These are phyloP conservation scores for Macrosiphum euphorbiae DNA, from an alignment of 2,888 invertebrate species.

Conservation along the genomic window DNA sequence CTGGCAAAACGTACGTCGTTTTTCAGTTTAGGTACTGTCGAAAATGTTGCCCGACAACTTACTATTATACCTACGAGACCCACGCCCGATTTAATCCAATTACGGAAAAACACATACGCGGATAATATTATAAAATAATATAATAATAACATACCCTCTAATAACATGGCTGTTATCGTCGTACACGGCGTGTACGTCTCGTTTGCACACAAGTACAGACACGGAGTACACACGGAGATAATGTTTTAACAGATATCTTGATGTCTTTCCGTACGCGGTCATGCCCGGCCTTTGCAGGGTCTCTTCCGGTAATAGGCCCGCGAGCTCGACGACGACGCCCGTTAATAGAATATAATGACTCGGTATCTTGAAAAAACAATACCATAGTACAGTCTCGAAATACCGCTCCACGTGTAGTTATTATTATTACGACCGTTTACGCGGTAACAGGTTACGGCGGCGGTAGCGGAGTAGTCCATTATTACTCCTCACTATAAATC, in stretches of 20 bases:
- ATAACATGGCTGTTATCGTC: not conserved
- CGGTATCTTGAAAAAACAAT: not conserved
- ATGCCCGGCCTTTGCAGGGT: not conserved
- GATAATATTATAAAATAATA: not conserved
- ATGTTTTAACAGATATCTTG: slow-evolving; percentile 1
- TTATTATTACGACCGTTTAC: not conserved
- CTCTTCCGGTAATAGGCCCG: not conserved
- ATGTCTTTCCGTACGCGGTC: not conserved
- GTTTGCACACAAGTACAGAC: not conserved
- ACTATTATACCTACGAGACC: too few relatives aligned
- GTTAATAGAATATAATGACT: too few relatives aligned
- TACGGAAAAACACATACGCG: not conserved
- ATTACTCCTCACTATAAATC: not conserved
- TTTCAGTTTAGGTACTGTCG: not conserved
- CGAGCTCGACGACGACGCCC: not conserved
- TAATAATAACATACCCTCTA: not conserved
- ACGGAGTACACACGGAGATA: not conserved
- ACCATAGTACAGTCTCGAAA: not conserved
- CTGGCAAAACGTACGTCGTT: not conserved
- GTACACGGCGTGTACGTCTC: not conserved
- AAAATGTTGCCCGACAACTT: not conserved
- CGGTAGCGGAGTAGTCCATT: not conserved
- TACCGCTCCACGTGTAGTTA: not conserved
- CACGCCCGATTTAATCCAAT: slow-evolving; percentile 36
- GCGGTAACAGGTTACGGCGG: not conserved